phyloP scores from a whole-genome alignment of 30 jellyfish, hydroid and myxozoan species.

The Catostylus mosaicus region DNA sequence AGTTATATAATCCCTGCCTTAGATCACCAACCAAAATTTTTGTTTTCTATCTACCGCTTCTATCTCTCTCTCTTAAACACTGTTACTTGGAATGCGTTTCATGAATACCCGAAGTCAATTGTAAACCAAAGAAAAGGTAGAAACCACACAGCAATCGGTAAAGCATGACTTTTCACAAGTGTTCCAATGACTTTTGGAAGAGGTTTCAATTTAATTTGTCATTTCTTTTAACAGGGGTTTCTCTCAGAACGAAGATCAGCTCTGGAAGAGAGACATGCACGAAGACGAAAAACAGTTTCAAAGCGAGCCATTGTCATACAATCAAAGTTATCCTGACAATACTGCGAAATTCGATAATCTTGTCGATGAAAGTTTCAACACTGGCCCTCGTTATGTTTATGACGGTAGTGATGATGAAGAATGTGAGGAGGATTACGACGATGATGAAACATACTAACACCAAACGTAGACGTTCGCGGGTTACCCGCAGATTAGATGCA shows the following conservation, averaged over 20 bases:
- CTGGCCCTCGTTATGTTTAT: slow-evolving; percentile 67
- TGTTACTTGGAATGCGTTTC: too few species aligned
- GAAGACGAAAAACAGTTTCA: neutral
- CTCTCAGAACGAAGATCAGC: neutral
- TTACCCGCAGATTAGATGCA: slow-evolving; percentile 22
- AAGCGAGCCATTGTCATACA: neutral
- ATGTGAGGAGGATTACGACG: slow-evolving; percentile 17
- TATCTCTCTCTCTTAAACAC: too few species aligned
- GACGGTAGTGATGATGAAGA: slow-evolving; percentile 76
- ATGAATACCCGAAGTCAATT: too few species aligned
- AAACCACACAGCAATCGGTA: too few species aligned
- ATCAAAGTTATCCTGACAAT: neutral
- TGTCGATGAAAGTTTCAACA: neutral
- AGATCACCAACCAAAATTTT: too few species aligned
- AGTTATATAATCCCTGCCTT: too few species aligned
- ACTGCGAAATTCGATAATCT: slow-evolving; percentile 5
- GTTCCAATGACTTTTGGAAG: too few species aligned
- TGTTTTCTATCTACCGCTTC: too few species aligned
- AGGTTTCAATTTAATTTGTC: neutral
- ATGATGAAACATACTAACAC: slow-evolving; percentile 33
- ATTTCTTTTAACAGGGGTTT: neutral
- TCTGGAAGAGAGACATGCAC: neutral
- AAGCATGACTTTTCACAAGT: too few species aligned
- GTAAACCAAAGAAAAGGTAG: too few species aligned
- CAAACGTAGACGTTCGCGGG: slow-evolving; percentile 5